Conservation (phyloP, 2,888 invertebrate genomes). For the Stictocephala bisonia region DNA sequence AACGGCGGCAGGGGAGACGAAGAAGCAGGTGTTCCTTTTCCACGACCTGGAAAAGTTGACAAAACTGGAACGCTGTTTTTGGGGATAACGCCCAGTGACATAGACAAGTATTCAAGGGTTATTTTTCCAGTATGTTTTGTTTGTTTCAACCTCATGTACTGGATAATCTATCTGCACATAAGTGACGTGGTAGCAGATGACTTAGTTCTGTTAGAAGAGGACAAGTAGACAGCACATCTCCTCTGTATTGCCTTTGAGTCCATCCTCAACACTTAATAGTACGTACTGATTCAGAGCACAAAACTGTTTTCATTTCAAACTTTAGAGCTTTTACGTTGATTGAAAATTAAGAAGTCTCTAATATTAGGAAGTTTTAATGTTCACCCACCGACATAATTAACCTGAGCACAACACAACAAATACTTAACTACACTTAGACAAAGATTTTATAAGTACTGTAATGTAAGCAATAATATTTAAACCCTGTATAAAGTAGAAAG, state of each 20-base stretch:
- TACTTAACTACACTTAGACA: too few relatives aligned
- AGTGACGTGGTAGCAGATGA: slow-evolving; percentile 65
- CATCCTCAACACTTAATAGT: slow-evolving; percentile 20
- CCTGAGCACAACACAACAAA: too few relatives aligned
- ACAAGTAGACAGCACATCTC: slow-evolving; percentile 46
- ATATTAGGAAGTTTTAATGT: too few relatives aligned
- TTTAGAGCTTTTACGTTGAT: too few relatives aligned
- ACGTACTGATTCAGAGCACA: too few relatives aligned
- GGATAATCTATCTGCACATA: slow-evolving; percentile 67
- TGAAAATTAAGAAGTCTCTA: too few relatives aligned
- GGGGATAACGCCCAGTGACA: slow-evolving; percentile 67
- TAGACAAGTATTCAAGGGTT: slow-evolving; percentile 72
- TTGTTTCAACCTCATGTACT: slow-evolving; percentile 69
- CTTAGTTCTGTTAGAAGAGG: slow-evolving; percentile 61
- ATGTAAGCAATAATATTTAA: too few relatives aligned
- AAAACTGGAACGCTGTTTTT: slow-evolving; percentile 62
- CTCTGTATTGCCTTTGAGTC: slow-evolving; percentile 18
- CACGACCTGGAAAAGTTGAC: slow-evolving; percentile 52
- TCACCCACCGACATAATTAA: too few relatives aligned
- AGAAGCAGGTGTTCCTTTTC: slow-evolving; percentile 58
- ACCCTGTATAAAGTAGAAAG: too few relatives aligned
- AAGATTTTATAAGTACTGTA: too few relatives aligned
- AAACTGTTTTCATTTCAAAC: too few relatives aligned
- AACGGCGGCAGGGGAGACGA: slow-evolving; percentile 62
- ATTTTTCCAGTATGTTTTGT: slow-evolving; percentile 71